Percentiles rank a stretch among this genome's conserved stretches.
These are phyloP conservation scores for Cosmorhoe ocellata DNA, from an alignment of 2,888 invertebrate genomes.

Conservation along the genomic window DNA sequence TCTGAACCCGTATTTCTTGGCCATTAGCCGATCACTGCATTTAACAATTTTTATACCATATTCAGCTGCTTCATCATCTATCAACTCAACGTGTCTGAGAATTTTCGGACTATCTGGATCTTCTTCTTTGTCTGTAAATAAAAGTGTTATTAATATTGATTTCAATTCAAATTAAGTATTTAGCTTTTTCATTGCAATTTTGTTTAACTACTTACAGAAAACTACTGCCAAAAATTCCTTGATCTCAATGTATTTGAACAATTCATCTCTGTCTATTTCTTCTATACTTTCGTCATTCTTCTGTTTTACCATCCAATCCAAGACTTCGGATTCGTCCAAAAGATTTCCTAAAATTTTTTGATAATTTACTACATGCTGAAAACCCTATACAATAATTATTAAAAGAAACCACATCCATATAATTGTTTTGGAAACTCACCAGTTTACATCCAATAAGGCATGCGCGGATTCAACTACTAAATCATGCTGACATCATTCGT, in stretches of 20 bases:
- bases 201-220: slow-evolving; percentile 89
- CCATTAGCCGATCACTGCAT: slow-evolving; percentile 94
- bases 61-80: slow-evolving; percentile 95
- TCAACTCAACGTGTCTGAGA: slow-evolving; percentile 92
- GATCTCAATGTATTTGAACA: slow-evolving; percentile 92
- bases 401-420: slow-evolving; percentile 82
- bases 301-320: slow-evolving; percentile 95
- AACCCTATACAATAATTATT: slow-evolving; percentile 49
- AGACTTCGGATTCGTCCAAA: slow-evolving; percentile 89
- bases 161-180: too few species aligned
- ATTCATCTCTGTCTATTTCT: slow-evolving; percentile 91
- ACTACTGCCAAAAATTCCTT: slow-evolving; percentile 96
- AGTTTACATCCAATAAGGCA: slow-evolving; percentile 73
- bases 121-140: slow-evolving; percentile 87
- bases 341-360: slow-evolving; percentile 77
- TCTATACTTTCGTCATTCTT: slow-evolving; percentile 96
- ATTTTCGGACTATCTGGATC: slow-evolving; percentile 90
- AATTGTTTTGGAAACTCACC: slow-evolving; percentile 74
- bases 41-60: slow-evolving; percentile 96
- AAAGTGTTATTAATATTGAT: neutral
- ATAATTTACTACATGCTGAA: slow-evolving; percentile 50
- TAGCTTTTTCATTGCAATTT: neutral
- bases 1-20: slow-evolving; percentile 95
- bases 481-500: slow-evolving; percentile 82
- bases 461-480: slow-evolving; percentile 76